Evolutionary conservation across 2,888 invertebrate genomes (phyloP), one percentile per base, ranked within the genome.

Genomic region (Cerastoderma edule): DNA sequence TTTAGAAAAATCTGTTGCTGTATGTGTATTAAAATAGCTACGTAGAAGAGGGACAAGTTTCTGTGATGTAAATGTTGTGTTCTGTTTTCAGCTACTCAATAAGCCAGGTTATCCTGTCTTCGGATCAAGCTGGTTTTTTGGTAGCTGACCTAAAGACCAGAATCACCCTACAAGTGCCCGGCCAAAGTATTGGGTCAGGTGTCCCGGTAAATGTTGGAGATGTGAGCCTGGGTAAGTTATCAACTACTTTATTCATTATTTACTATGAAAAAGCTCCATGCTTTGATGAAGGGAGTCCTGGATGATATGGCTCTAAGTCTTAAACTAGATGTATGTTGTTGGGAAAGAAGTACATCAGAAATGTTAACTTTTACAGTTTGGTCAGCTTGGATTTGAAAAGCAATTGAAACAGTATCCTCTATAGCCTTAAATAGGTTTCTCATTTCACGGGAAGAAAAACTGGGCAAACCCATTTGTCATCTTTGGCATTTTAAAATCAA

Each of bases 71-170:
- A n/a, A n/a, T n/a, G n/a, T 19, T 44, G 19, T 44, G 44, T 13
- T 44, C 10, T 44, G 10, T 44, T 71, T 71, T 0, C 80, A 90
- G 90, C 48, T 90, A 86, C 75, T 60, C 76, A 1, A 74, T 78
- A n/a, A 81, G 82, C 57, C 77, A 85, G 60, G 87, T 90, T 24
- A 87, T 89, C 24, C 79, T 90, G 57, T 85, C 85, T 35, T 85
- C 83, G 50, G 89, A 87, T 67, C 90, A 90, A 63, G 90, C 89
- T 24, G 72, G 74, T 0, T 84, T 84, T 72, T 75, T 90, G 30
- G 72, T 89, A 50, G 74, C 86, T 60, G 87, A 89, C 60, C 79
- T 81, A 24, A 86, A 85, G 19, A 69, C 35, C 67, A 70, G 83
- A 28, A 65, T 84, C 4, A 67, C 80, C 57, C 28, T 80, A 2